Conservation (phyloP, 2,888 invertebrate genomes). For the Ferdinandea cuprea region DNA sequence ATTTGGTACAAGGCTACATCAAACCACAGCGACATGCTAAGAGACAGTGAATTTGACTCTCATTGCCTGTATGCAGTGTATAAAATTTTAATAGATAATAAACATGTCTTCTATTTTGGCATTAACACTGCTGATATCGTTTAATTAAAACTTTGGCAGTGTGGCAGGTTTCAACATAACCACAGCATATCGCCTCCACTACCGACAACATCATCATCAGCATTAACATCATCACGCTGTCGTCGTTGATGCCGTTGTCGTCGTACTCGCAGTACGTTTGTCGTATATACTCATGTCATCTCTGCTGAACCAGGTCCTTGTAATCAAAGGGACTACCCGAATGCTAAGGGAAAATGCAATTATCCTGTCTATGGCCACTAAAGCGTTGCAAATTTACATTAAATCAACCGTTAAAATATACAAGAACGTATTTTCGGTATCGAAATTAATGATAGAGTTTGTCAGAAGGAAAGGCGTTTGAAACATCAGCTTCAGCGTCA, state of each 20-base stretch:
- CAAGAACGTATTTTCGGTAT: constrained; percentile 58
- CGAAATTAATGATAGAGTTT: constrained; percentile 52
- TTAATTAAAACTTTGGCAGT: constrained; percentile 62
- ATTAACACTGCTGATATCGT: constrained; percentile 59
- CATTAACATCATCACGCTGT: neutral
- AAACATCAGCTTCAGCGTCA: constrained; percentile 3
- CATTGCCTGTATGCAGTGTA: constrained; percentile 7
- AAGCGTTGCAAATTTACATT: constrained; percentile 68
- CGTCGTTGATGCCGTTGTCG: no score
- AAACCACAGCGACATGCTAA: neutral
- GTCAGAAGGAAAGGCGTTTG: constrained; percentile 26
- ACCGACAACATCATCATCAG: constrained; percentile 12
- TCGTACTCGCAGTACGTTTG: constrained; percentile 10
- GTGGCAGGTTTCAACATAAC: constrained; percentile 20
- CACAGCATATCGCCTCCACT: constrained; percentile 10
- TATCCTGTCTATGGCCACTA: constrained; percentile 61
- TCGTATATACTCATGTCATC: constrained; percentile 33
- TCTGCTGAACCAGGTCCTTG: constrained; percentile 28
- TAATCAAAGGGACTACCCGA: constrained; percentile 57
- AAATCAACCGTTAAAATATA: constrained; percentile 69
- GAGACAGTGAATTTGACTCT: neutral
- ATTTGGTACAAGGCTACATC: neutral
- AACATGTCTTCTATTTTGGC: constrained; percentile 64
- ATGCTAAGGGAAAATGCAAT: constrained; percentile 61
- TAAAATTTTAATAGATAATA: constrained; percentile 53